These are phyloP conservation scores for Elgaria multicarinata DNA, from an alignment of 2,113 vertebrate genomes.

Conservation along the genomic window DNA sequence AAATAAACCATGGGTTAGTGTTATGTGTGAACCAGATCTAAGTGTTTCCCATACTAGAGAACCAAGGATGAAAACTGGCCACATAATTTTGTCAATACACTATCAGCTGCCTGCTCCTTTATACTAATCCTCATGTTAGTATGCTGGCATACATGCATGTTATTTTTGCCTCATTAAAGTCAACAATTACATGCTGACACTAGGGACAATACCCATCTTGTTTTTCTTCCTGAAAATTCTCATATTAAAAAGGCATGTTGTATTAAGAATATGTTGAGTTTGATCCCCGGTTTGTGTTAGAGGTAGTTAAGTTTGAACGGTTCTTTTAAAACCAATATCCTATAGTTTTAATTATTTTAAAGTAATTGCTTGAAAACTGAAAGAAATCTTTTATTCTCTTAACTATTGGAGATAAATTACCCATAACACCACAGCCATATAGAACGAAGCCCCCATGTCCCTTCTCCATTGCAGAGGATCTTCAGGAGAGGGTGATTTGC, in stretches of 20 bases:
- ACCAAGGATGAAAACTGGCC: not conserved
- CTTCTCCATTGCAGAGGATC: not conserved
- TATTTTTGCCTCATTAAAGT: not conserved
- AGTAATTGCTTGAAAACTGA: conserved; percentile 6
- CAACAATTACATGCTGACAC: not conserved
- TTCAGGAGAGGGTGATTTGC: not conserved
- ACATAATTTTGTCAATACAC: not conserved
- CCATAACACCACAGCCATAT: not conserved
- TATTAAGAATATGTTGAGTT: not conserved
- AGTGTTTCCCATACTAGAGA: not conserved
- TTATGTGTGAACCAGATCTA: too few species aligned
- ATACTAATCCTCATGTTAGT: conserved; percentile 11
- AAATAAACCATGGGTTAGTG: too few species aligned
- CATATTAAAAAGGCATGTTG: conserved; percentile 1
- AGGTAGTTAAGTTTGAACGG: not conserved
- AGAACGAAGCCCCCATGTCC: not conserved
- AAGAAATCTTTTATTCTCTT: not conserved
- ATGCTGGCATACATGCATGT: not conserved
- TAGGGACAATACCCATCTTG: not conserved
- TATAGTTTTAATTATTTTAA: not conserved
- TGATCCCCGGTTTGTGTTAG: not conserved
- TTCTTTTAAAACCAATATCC: not conserved
- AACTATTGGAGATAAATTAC: not conserved
- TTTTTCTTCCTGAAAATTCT: not conserved
- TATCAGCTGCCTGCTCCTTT: not conserved